Base-by-base conservation (phyloP, 2,888 invertebrate genomes). In the Lordiphosa andalusiaca region DNA sequence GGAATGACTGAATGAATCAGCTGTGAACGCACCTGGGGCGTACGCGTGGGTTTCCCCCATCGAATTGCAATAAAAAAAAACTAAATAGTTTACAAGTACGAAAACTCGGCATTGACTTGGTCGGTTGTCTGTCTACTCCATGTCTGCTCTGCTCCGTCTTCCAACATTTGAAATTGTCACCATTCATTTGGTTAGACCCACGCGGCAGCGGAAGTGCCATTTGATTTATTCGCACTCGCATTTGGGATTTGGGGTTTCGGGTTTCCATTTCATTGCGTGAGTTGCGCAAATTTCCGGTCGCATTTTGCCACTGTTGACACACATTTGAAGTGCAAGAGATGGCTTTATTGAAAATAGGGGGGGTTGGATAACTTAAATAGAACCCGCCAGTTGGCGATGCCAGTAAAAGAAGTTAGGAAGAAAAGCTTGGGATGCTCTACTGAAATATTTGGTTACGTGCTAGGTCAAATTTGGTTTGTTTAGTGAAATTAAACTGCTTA, bases 151-250 rank as follows among this genome's bases (percentile, higher is more conserved):
- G 39, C 41, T 30, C 40, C 46, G 36, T 47, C 46, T 50, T 42
- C 37, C 52, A 53, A 38, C 33, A 48, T 25, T 25, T 30, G 30
- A 30, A 30, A 30, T 30, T 30, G 30, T 30, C 30, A 30, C 30
- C 30, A 30, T 30, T 30, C 30, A 30, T 30, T 30, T 30, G 30
- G 30, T 30, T 30, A 30, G 30, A 30, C 77, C 77, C 62, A 77
- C 77, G 64, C 71, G 10, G 39, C 67, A 77, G 55, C 77, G 77
- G 77, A 77, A 77, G 77, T 77, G 48, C 62, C 64, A 69, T 84
- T 77, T 77, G 78, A 84, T 77, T 84, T 77, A 84, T 82, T 75
- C 75, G 78, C 57, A 66, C 64, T 75, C 61, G 63, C 73, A 58
- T 76, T 75, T 74, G 53, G 54, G 65, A 67, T 69, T 75, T 74